Conservation (phyloP, 2,888 invertebrate genomes). For the Steromphala cineraria region DNA sequence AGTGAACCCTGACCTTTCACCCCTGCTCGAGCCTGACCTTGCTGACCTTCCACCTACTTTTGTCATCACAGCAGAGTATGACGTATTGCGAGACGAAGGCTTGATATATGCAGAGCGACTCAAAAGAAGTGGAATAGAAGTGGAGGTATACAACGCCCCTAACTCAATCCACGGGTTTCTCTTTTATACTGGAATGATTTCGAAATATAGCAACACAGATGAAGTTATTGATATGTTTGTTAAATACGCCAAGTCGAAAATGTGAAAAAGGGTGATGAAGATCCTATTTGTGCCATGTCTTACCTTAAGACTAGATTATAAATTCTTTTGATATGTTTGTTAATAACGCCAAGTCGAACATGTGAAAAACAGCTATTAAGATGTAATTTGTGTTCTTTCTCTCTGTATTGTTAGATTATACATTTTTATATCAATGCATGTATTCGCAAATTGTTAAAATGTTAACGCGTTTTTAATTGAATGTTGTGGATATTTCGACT, state of each 20-base stretch:
- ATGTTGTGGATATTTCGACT: no score
- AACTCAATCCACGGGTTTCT: neutral
- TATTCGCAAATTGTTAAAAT: no score
- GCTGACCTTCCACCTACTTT: slow-evolving; percentile 64
- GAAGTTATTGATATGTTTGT: neutral
- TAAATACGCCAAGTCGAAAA: neutral
- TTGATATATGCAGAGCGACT: slow-evolving; percentile 67
- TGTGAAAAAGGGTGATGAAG: no score
- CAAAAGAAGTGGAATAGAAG: slow-evolving; percentile 52
- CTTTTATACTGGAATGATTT: neutral
- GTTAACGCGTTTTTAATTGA: no score
- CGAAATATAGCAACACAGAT: neutral
- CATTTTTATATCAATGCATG: no score
- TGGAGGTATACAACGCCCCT: slow-evolving; percentile 23
- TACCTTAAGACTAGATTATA: no score
- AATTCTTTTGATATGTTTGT: no score
- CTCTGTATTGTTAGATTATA: no score
- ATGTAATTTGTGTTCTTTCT: no score
- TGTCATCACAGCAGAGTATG: slow-evolving; percentile 69
- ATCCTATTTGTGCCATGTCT: no score
- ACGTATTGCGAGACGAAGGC: slow-evolving; percentile 72
- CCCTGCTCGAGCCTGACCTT: slow-evolving; percentile 64
- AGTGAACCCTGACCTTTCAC: slow-evolving; percentile 57
- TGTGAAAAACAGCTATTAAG: no score
- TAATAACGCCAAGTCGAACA: no score